Evolutionary conservation across 2,888 invertebrate species (phyloP).

Genomic region (Caenorhabditis angaria): DNA sequence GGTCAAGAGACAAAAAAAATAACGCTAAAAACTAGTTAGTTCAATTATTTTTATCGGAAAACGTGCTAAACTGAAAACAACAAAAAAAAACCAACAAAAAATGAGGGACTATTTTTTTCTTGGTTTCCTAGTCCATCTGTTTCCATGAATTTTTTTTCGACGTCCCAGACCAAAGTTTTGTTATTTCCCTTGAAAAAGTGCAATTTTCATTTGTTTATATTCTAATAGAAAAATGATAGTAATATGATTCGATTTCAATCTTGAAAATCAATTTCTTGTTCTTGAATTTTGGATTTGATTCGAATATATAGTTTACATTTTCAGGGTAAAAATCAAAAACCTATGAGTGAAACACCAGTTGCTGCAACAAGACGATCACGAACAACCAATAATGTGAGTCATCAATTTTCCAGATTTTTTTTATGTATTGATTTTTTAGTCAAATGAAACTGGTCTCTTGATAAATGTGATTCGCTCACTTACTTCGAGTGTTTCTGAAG

Average conservation of each 20-base stretch:
- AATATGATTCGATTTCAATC: too few relatives aligned
- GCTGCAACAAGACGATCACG: constrained; percentile 32
- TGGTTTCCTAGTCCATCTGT: background rate
- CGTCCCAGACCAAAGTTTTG: too few relatives aligned
- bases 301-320: background rate
- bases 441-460: constrained; percentile 74
- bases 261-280: too few relatives aligned
- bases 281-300: background rate
- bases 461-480: constrained; percentile 94
- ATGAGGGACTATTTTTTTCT: background rate
- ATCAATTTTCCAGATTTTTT: background rate
- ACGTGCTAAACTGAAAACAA: constrained; percentile 1
- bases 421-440: constrained; percentile 22
- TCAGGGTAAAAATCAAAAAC: background rate
- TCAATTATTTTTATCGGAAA: too few relatives aligned
- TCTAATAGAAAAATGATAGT: too few relatives aligned
- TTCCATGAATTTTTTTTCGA: background rate
- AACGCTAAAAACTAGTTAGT: too few relatives aligned
- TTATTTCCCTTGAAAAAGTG: too few relatives aligned
- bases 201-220: background rate
- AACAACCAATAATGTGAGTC: constrained; percentile 18
- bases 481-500: constrained; percentile 87
- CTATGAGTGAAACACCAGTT: constrained; percentile 20
- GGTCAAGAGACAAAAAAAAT: too few relatives aligned
- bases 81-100: background rate